phyloP scores from a whole-genome alignment of 1,140 invertebrate genomes.

The Plodia interpunctella region DNA sequence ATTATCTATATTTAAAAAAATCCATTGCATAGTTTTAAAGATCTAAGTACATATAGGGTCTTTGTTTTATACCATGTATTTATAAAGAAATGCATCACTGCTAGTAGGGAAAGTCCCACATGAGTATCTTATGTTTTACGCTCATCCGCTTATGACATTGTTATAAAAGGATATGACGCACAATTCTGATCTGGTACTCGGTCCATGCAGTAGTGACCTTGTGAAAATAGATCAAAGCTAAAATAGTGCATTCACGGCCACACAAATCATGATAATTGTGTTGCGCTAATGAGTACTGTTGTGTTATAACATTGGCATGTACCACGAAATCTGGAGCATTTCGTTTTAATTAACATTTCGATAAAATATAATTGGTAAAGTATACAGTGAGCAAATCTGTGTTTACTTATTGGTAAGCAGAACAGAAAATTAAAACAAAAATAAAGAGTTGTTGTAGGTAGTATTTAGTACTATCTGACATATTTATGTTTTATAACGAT shows the following conservation, averaged over 20 bases:
- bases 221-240: slow-evolving; percentile 19
- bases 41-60: too few species aligned
- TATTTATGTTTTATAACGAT: too few species aligned
- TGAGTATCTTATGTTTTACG: too few species aligned
- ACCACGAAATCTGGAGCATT: slow-evolving; percentile 17
- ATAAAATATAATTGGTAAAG: neutral
- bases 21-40: too few species aligned
- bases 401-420: neutral
- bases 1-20: too few species aligned
- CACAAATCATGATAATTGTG: slow-evolving; percentile 51
- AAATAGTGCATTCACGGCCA: slow-evolving; percentile 29
- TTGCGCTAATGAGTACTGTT: slow-evolving; percentile 41
- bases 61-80: too few species aligned
- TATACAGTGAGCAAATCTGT: neutral
- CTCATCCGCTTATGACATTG: neutral
- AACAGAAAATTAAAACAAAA: too few species aligned
- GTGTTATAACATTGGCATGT: slow-evolving; percentile 24
- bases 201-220: slow-evolving; percentile 17
- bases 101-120: too few species aligned
- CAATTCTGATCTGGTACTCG: slow-evolving; percentile 19
- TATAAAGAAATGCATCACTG: too few species aligned
- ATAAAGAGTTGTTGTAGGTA: too few species aligned
- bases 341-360: slow-evolving; percentile 3
- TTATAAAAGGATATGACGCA: slow-evolving; percentile 20
- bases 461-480: too few species aligned